These are phyloP conservation scores for Latrodectus elegans DNA, from an alignment of 2,888 invertebrate genomes.

Conservation along the genomic window DNA sequence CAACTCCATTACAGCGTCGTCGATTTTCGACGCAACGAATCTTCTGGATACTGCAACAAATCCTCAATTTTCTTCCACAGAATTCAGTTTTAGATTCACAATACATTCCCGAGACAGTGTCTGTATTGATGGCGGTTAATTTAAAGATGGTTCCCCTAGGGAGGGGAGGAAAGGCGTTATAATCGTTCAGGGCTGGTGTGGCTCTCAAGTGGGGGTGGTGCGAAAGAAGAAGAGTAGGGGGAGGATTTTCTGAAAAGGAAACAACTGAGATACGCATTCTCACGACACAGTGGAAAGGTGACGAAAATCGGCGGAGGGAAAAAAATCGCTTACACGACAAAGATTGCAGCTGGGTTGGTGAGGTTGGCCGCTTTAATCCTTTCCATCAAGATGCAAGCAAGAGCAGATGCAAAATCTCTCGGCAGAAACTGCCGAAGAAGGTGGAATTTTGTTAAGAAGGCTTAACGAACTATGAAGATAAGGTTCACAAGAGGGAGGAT, in stretches of 20 bases:
- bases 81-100: background rate
- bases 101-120: background rate
- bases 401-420: constrained; percentile 45
- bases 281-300: constrained; percentile 18
- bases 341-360: constrained; percentile 51
- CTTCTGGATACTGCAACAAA: background rate
- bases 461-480: constrained; percentile 43
- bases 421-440: background rate
- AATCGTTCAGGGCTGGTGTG: background rate
- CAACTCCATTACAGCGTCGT: no score
- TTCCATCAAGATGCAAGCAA: constrained; percentile 31
- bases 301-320: constrained; percentile 20
- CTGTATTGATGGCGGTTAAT: constrained; percentile 20
- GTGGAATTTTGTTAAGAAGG: constrained; percentile 37
- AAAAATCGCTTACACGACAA: constrained; percentile 50
- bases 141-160: constrained; percentile 25
- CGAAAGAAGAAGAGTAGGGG: background rate
- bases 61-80: background rate
- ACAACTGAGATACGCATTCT: background rate
- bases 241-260: constrained; percentile 5
- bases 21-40: background rate
- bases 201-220: background rate
- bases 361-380: constrained; percentile 58
- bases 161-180: background rate
- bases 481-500: constrained; percentile 1